Evolutionary conservation across 53 echinoderm and acorn worm species (phyloP).

Genomic region (Paracentrotus lividus): DNA sequence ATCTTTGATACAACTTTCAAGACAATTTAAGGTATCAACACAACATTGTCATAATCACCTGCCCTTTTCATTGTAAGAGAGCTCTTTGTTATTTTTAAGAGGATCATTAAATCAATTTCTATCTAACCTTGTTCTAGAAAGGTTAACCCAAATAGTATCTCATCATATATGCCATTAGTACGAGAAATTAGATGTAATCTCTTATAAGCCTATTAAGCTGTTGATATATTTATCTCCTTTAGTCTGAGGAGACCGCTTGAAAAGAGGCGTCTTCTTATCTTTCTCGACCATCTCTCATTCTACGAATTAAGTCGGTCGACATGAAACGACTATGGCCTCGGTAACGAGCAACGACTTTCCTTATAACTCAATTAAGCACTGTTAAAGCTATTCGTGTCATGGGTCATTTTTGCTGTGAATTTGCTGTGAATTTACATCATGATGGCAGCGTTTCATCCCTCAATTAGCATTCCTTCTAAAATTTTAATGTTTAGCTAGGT

Average conservation of each 20-base stretch:
- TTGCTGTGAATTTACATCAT: neutral
- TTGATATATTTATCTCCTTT: neutral
- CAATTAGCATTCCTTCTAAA: neutral
- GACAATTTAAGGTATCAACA: neutral
- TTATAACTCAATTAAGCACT: conserved; percentile 58
- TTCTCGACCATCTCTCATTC: conserved; percentile 24
- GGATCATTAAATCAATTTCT: neutral
- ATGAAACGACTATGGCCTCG: conserved; percentile 38
- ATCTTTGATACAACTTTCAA: neutral
- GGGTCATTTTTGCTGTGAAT: neutral
- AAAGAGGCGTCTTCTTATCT: conserved; percentile 43
- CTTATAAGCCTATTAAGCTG: neutral
- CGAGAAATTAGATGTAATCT: conserved; percentile 2
- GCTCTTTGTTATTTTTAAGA: neutral
- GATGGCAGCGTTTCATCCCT: conserved; percentile 13
- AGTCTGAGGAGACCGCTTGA: neutral
- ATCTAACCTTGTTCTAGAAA: neutral
- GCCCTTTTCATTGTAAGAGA: neutral
- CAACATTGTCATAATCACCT: neutral
- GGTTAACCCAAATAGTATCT: neutral
- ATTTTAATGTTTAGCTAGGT: neutral
- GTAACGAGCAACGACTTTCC: conserved; percentile 44
- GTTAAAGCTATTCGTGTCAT: conserved; percentile 56
- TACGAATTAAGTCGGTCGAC: neutral
- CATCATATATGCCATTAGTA: neutral